Conservation (phyloP, 2,113 vertebrate genomes). For the Cephalopterus ornatus region DNA sequence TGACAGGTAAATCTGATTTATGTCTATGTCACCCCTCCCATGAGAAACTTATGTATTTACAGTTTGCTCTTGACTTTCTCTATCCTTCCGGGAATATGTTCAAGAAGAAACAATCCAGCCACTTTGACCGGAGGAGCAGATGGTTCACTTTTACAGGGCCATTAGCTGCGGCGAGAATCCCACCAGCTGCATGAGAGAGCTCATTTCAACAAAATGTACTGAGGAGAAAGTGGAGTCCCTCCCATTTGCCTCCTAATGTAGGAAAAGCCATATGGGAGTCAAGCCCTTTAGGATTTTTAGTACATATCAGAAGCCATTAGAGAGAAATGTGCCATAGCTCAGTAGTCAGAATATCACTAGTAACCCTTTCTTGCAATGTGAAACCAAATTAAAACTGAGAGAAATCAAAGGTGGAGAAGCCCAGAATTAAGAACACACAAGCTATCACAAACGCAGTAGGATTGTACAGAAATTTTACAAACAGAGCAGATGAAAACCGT, state of each 20-base stretch:
- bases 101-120: constrained; percentile 11
- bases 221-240: constrained; percentile 3
- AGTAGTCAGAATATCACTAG: neutral
- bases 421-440: neutral
- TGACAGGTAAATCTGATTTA: constrained; percentile 45
- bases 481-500: neutral
- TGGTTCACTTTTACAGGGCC: constrained; percentile 40
- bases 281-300: constrained; percentile 22
- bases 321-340: neutral
- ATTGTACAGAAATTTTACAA: neutral
- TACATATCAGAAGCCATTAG: neutral
- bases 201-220: constrained; percentile 39
- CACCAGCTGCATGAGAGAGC: constrained; percentile 30
- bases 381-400: neutral
- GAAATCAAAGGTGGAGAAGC: neutral
- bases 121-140: constrained; percentile 31
- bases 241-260: constrained; percentile 38
- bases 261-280: constrained; percentile 25
- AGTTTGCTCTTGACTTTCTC: constrained; percentile 53
- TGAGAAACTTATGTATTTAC: constrained; percentile 32
- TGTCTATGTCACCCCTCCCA: constrained; percentile 5
- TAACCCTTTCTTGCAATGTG: neutral
- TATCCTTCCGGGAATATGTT: neutral
- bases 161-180: constrained; percentile 42
- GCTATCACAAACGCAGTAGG: neutral